Evolutionary conservation across 2,797 vertebrate genomes (phyloP).

Genomic region (Leucoraja ocellata): DNA sequence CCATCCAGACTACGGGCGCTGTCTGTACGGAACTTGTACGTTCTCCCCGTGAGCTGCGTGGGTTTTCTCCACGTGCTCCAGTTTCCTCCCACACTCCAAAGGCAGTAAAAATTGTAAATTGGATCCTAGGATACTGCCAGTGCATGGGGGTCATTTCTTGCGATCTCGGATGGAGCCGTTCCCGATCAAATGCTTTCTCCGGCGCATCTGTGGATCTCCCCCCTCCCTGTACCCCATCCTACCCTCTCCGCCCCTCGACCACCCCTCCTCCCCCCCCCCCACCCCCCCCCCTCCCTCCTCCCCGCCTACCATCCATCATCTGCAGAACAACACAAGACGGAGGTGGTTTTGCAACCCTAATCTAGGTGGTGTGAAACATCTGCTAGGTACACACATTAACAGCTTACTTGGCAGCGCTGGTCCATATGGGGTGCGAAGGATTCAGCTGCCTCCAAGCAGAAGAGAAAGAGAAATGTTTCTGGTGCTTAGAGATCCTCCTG

Average conservation of each 20-base stretch:
- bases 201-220: neutral
- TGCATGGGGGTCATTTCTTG: too few relatives aligned
- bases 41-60: too few relatives aligned
- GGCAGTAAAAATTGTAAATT: too few relatives aligned
- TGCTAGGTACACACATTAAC: conserved; percentile 21
- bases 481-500: neutral
- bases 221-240: too few relatives aligned
- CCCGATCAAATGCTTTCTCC: too few relatives aligned
- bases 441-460: neutral
- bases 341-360: neutral
- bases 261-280: neutral
- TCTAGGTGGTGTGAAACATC: conserved; percentile 24
- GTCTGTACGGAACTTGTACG: too few relatives aligned
- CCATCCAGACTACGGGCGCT: too few relatives aligned
- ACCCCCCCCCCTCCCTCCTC: too few relatives aligned
- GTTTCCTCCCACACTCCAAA: too few relatives aligned
- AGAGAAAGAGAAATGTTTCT: neutral
- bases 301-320: neutral
- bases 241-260: neutral
- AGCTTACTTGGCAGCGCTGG: conserved; percentile 10
- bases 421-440: conserved; percentile 28
- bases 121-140: too few relatives aligned
- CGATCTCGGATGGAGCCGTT: too few relatives aligned
- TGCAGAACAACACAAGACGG: neutral
- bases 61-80: too few relatives aligned